Evolutionary conservation across 1,140 invertebrate genomes (phyloP), one percentile per base, ranked within the genome.

Genomic region (Onthophagus taurus): DNA sequence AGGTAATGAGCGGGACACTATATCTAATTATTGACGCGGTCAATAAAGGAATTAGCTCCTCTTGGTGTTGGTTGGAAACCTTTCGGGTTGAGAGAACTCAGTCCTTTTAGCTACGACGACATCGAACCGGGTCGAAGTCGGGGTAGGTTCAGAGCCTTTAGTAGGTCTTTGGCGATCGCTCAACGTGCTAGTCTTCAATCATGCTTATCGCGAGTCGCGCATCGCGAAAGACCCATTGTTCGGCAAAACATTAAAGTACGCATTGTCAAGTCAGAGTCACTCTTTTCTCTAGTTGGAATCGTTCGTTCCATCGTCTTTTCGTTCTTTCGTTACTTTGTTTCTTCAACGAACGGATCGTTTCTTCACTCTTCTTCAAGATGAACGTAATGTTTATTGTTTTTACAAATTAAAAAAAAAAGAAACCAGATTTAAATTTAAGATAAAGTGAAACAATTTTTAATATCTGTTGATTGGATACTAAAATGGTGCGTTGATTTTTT

Each of bases 1-100:
- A 52, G 54, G 59, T 64, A 64, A 65, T 65, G 61, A 65, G 60
- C 61, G n/a, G 63, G 63, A 64, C 58, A 64, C 57, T 63, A 60
- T 63, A 65, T 65, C 59, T 60, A 65, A 65, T 65, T 64, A 65
- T 63, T 47, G 59, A 48, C 59, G 61, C 59, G 63, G 63, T 64
- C 60, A 61, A 48, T 49, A 45, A 14, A 26, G 38, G 35, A 6
- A n/a, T n/a, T n/a, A n/a, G n/a, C n/a, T n/a, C n/a, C n/a, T n/a
- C 8, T 16, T 13, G 14, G 31, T 33, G 31, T 13, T 21, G 35
- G 35, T 23, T 46, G 6, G 24, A 26, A 26, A 6, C 6, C n/a
- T 7, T 26, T 26, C 6, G 24, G n/a, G 6, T 7, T 26, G 24
- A 26, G 24, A n/a, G 24, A 26, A 6, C n/a, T 26, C 24, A 26